Evolutionary conservation across 2,888 invertebrate genomes (phyloP).

Genomic region (Napeogenes sylphis): DNA sequence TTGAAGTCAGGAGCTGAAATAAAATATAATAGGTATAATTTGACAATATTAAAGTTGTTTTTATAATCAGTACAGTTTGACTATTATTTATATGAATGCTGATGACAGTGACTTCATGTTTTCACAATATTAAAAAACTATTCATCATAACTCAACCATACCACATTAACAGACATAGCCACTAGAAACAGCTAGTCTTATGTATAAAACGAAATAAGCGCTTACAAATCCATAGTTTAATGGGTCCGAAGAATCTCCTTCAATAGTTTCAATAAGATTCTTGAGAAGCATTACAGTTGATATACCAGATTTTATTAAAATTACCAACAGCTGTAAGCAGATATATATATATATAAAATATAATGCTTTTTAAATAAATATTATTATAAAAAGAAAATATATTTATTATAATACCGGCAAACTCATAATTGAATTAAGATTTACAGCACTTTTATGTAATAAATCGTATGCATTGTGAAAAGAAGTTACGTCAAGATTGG

Average conservation of each 20-base stretch:
- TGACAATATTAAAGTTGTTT: too few relatives aligned
- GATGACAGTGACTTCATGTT: too few relatives aligned
- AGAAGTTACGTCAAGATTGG: slow-evolving; percentile 12
- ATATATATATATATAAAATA: slow-evolving; percentile 12
- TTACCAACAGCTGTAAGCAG: slow-evolving; percentile 47
- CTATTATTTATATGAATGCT: too few relatives aligned
- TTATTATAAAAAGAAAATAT: slow-evolving; percentile 5
- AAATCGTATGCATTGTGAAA: slow-evolving; percentile 14
- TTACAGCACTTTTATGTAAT: slow-evolving; percentile 11
- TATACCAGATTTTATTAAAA: slow-evolving; percentile 50
- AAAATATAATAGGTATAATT: background rate
- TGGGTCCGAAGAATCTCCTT: slow-evolving; percentile 26
- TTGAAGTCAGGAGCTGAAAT: background rate
- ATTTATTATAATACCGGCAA: slow-evolving; percentile 8
- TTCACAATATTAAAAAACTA: too few relatives aligned
- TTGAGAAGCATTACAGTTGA: slow-evolving; percentile 53
- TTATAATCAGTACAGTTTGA: too few relatives aligned
- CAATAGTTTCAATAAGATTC: slow-evolving; percentile 42
- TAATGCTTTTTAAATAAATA: too few relatives aligned
- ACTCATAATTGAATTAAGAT: slow-evolving; percentile 5
- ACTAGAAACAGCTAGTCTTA: too few relatives aligned
- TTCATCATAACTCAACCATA: too few relatives aligned
- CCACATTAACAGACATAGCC: too few relatives aligned
- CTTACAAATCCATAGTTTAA: slow-evolving; percentile 36
- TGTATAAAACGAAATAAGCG: slow-evolving; percentile 6